Conservation (phyloP, 2,797 vertebrate species). For the Ctenochaetus hawaiiensis region DNA sequence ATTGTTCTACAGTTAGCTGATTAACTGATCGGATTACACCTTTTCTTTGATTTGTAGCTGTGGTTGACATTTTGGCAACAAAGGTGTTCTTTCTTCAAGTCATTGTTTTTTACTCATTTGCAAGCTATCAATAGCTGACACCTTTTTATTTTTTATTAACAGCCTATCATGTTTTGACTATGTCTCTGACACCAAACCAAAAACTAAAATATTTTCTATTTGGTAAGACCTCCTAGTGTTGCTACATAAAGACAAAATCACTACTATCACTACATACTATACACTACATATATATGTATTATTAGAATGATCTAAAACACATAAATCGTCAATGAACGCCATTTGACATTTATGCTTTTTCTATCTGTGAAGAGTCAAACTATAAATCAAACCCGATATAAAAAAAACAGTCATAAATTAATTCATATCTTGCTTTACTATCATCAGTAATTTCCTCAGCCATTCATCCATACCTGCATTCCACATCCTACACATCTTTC, state of each 20-base stretch:
- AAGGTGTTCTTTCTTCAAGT: not conserved
- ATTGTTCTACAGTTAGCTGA: conserved; percentile 4
- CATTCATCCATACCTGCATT: conserved; percentile 2
- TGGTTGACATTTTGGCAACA: not conserved
- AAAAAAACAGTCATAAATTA: not conserved
- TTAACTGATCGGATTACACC: conserved; percentile 7
- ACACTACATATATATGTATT: conserved; percentile 10
- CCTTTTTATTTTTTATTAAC: conserved; percentile 1
- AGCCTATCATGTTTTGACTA: not conserved
- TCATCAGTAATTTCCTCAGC: conserved; percentile 1
- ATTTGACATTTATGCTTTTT: not conserved
- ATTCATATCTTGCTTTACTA: not conserved
- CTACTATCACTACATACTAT: no score
- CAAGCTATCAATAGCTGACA: conserved; percentile 7
- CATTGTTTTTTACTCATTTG: conserved; percentile 1
- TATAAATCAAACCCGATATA: conserved; percentile 2
- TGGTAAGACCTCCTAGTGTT: no score
- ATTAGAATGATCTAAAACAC: conserved; percentile 16
- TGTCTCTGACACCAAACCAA: not conserved
- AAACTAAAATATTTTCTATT: not conserved
- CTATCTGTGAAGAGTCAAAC: conserved; percentile 4
- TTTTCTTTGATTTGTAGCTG: not conserved
- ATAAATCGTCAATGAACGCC: not conserved
- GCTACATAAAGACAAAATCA: conserved; percentile 14
- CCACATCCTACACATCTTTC: conserved; percentile 29